A percentile compares a stretch with the other conserved stretches of the same genome.
Conservation (phyloP, 2,888 invertebrate genomes). For the Masnerella sp. region DNA sequence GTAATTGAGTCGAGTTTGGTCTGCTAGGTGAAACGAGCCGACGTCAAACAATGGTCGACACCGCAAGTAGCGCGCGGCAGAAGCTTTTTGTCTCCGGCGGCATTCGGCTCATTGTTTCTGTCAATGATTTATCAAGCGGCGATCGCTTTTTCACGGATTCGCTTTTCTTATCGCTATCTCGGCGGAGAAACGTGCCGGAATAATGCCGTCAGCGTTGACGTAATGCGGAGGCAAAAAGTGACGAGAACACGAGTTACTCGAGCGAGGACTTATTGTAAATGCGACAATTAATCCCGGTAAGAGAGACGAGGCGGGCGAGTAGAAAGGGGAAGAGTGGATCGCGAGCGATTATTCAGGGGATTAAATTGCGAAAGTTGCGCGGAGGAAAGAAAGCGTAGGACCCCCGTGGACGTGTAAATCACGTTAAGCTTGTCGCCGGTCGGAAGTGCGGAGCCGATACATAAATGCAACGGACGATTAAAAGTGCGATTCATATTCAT, state of each 20-base stretch:
- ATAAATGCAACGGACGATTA: conserved; percentile 34
- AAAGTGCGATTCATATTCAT: conserved; percentile 30
- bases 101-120: conserved; percentile 25
- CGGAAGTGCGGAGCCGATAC: conserved; percentile 25
- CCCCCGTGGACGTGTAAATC: conserved; percentile 20
- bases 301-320: neutral
- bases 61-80: conserved; percentile 23
- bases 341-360: conserved; percentile 32
- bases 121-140: conserved; percentile 29
- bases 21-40: conserved; percentile 64
- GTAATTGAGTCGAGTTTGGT: conserved; percentile 71
- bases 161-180: neutral
- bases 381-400: neutral
- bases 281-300: conserved; percentile 22
- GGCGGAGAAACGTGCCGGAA: neutral
- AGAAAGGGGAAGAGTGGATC: conserved; percentile 14
- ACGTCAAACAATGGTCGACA: conserved; percentile 52
- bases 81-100: conserved; percentile 24
- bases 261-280: neutral
- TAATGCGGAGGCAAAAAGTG: conserved; percentile 2
- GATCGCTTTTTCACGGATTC: neutral
- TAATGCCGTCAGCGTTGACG: neutral
- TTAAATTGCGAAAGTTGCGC: conserved; percentile 18
- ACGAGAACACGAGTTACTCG: neutral
- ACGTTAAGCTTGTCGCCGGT: conserved; percentile 25